These are phyloP conservation scores for Panthera uncia DNA, from an alignment of 2,113 vertebrate genomes.

Conservation along the genomic window DNA sequence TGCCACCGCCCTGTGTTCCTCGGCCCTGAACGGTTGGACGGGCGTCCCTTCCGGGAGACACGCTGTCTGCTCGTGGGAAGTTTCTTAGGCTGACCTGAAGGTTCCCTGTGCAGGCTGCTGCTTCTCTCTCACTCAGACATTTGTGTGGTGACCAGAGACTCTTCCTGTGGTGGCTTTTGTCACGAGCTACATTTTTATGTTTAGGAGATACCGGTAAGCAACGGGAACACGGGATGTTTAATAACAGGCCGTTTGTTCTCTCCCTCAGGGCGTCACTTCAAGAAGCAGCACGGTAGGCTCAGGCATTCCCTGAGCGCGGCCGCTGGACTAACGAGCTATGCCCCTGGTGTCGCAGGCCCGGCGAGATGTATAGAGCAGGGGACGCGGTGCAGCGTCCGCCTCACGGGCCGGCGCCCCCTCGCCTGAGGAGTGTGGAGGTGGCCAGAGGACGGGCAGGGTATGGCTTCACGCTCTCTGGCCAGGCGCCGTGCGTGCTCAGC, in stretches of 20 bases:
- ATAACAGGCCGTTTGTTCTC: conserved; percentile 26
- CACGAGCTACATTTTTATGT: not conserved
- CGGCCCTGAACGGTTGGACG: fast-evolving
- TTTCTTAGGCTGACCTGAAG: no score
- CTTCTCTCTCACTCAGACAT: not conserved
- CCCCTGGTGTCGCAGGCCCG: not conserved
- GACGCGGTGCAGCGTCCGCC: conserved; percentile 86
- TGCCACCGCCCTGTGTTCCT: fast-evolving
- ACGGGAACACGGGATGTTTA: fast-evolving
- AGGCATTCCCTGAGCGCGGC: not conserved
- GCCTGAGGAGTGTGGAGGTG: conserved; percentile 92
- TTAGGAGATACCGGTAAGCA: fast-evolving
- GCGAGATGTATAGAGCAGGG: conserved; percentile 89
- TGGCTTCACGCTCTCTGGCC: conserved; percentile 95
- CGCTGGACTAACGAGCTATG: conserved; percentile 4
- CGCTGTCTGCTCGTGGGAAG: not conserved
- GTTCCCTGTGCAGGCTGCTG: no score
- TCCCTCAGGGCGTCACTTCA: conserved; percentile 66
- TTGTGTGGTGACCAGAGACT: not conserved
- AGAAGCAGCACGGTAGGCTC: not conserved
- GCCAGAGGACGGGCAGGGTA: conserved; percentile 95
- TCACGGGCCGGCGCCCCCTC: conserved; percentile 81
- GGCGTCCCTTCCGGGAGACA: fast-evolving
- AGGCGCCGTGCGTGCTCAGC: conserved; percentile 95
- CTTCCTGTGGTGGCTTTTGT: not conserved